Base-by-base conservation (phyloP, 2,797 vertebrate genomes). In the Aerospiza tachiro region DNA sequence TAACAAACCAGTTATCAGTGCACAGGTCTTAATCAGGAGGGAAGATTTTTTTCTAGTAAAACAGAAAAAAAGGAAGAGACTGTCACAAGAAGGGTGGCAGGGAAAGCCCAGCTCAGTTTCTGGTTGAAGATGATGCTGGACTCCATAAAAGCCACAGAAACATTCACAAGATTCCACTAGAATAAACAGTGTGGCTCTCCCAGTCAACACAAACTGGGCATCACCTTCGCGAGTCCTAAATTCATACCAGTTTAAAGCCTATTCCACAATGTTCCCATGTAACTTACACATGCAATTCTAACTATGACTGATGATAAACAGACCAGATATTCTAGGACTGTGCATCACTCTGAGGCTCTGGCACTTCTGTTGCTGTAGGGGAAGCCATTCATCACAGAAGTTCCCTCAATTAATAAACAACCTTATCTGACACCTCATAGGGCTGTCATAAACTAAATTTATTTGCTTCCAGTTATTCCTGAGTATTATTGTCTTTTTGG, bases 1-100 rank as follows among this genome's bases (percentile, higher is more conserved):
- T 94, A 99, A 93, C 35, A 98, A 95, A 42, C 98, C 98, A 1
- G 58, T 90, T 59, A 98, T 67, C 62, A 98, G 93, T 0, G 98
- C 98, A 44, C 98, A 88, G 42, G 98, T 97, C 96, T 99, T 98
- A 31, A 98, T 97, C 45, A 98, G 79, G 98, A 99, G 68, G 96
- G 94, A 86, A 89, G 96, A 96, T 56, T 97, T 97, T 97, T 73
- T 56, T 97, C 93, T 99, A 85, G 75, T 56, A 94, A 95, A 95
- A 92, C 2, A 87, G n/a, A 4, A 7, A n/a, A 35, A 19, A 23
- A 15, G 26, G 16, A 58, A 28, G 5, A 66, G 2, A 38, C 29
- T 63, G n/a, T 71, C n/a, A 52, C 26, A 90, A 82, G 59, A 78
- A 50, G 14, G 2, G 11, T 29, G 35, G 25, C 38, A 56, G 36